Percentiles rank a stretch among this genome's conserved stretches.
Evolutionary conservation across 1,140 invertebrate species (phyloP).

Genomic region (Helicoverpa armigera): DNA sequence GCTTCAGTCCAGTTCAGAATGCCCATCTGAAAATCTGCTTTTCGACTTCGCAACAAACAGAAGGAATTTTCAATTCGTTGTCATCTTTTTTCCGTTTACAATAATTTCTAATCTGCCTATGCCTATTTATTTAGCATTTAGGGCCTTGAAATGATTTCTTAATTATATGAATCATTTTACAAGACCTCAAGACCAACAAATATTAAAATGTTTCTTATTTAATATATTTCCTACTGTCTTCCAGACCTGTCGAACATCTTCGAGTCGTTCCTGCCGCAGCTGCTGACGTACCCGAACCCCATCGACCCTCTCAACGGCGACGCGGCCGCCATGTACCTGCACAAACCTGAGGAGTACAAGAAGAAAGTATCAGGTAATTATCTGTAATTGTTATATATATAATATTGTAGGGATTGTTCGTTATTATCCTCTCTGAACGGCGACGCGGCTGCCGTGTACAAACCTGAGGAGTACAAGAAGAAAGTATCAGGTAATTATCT

Average conservation of each 20-base stretch:
- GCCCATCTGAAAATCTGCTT: no score
- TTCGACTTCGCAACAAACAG: no score
- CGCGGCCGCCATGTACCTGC: constrained; percentile 99
- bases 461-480: constrained; percentile 99
- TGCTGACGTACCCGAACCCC: constrained; percentile 99
- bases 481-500: constrained; percentile 93
- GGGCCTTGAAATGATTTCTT: no score
- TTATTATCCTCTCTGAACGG: constrained; percentile 98
- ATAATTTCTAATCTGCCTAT: no score
- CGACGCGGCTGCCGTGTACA: constrained; percentile 99
- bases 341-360: constrained; percentile 99
- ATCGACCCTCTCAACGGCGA: constrained; percentile 99
- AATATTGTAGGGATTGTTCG: no score
- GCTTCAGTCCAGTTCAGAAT: no score
- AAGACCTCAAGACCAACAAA: no score
- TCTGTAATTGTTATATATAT: not conserved
- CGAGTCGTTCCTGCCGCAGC: constrained; percentile 99
- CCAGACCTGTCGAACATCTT: constrained; percentile 99
- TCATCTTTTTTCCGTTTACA: no score
- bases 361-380: constrained; percentile 95
- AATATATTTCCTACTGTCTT: constrained; percentile 72
- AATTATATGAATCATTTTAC: no score
- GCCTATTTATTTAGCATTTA: no score
- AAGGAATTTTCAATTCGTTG: no score
- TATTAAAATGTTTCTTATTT: no score